Evolutionary conservation across 2,113 vertebrate genomes (phyloP), one percentile per base, ranked within the genome.

Genomic region (Lycocorax pyrrhopterus): DNA sequence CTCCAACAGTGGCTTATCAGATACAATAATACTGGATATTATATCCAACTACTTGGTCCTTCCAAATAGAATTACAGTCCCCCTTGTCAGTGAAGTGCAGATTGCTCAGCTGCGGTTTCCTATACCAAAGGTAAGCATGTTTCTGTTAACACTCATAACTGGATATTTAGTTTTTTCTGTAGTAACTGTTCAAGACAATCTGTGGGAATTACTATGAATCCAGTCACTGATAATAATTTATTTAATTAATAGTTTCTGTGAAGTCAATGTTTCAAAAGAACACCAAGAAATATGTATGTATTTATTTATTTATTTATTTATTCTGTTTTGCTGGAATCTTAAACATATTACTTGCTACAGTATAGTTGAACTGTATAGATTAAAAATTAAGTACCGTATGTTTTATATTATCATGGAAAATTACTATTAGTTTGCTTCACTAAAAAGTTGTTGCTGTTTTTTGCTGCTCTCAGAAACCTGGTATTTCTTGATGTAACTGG

Each of bases 11-110:
- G 99, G 98, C 27, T 94, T 99, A 92, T 99, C 98, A 68, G 99
- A 99, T 92, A 98, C 98, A 32, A 97, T 99, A 92, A 99, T 99
- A 96, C 73, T 98, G 98, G 99, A 99, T 95, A 98, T 99, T 93
- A 99, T 99, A 93, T 98, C 98, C 91, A 98, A 98, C 97, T 98
- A 98, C 84, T 81, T 99, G 97, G 99, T 99, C 58, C 98, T 99
- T 80, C 99, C 99, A 59, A 99, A 99, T 49, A 98, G 98, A 77
- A 98, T 99, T 96, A 98, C 97, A 41, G 98, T 99, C 56, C 99
- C 99, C 43, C 98, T 99, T 72, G 98, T 99, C 93, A 98, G 98
- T 29, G 98, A 99, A 35, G 95, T 98, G n/a, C 97, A 99, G 41
- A 97, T 99, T 35, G 98, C 98, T 49, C 98, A 97, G 62, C 27